Conservation (phyloP, 2,113 vertebrate genomes). For the Tinamus guttatus region DNA sequence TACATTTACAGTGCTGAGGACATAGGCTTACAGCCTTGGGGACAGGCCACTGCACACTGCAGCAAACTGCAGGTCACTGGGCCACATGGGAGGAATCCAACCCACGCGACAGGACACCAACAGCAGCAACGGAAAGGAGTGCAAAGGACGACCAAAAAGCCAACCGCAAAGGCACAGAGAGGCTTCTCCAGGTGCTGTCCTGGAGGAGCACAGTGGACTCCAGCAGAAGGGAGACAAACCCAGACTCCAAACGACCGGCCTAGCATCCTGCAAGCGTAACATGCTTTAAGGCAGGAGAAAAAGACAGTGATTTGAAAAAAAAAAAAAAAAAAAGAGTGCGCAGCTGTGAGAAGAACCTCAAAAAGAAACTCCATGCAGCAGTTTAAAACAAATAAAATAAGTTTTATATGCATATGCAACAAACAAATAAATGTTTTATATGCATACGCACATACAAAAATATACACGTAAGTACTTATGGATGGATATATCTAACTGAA, state of each 20-base stretch:
- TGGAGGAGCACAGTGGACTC: neutral
- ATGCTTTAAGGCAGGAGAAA: neutral
- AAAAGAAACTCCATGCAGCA: neutral
- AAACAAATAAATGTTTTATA: too few relatives aligned
- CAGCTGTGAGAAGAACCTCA: neutral
- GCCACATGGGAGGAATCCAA: fast-evolving
- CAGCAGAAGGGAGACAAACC: neutral
- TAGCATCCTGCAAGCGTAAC: fast-evolving
- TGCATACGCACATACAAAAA: fast-evolving
- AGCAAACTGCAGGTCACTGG: fast-evolving
- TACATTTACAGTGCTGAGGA: neutral
- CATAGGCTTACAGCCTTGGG: fast-evolving
- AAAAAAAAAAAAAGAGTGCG: neutral
- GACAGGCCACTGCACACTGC: fast-evolving
- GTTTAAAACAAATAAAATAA: neutral
- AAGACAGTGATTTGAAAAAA: neutral
- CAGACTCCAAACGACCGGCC: neutral
- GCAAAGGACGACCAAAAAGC: neutral
- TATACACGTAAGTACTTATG: fast-evolving
- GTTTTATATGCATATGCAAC: fast-evolving
- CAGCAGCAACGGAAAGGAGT: neutral
- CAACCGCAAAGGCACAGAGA: neutral
- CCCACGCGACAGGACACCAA: fast-evolving
- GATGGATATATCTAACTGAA: neutral
- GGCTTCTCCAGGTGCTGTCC: neutral